Evolutionary conservation across 2,888 invertebrate species (phyloP), one percentile per base, ranked within the genome.

Genomic region (Suillia variegata): DNA sequence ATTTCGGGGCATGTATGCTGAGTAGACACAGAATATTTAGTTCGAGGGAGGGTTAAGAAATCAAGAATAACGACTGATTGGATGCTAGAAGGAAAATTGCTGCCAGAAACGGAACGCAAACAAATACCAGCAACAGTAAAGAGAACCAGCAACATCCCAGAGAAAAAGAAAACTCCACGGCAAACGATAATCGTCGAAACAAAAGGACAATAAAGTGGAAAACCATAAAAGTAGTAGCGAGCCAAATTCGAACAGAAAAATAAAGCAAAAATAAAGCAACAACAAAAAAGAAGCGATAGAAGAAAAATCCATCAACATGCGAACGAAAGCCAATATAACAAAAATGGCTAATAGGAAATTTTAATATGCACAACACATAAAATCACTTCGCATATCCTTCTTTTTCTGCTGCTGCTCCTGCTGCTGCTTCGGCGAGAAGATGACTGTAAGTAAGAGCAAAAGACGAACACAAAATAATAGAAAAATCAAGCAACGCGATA

Each of bases 171-270:
- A 38, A 10, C 10, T 13, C 10, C 13, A 8, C n/a, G 38, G 38
- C 38, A 38, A 38, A 38, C 38, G 38, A 45, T 45, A 45, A 45
- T 18, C 45, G 59, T 63, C 62, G 66, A 64, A 70, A 65, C 70
- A 70, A 70, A 71, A 69, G 70, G 69, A 71, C 70, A 71, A 71
- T 71, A 71, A 71, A 71, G 71, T 58, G 66, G 54, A 62, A 61
- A 66, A 62, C 66, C 71, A 69, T 71, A 71, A 71, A 52, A 17
- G 45, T 20, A 45, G 18, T 5, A 18, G 45, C n/a, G n/a, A n/a
- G n/a, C n/a, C n/a, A n/a, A n/a, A n/a, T n/a, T n/a, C n/a, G n/a
- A n/a, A n/a, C n/a, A n/a, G n/a, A n/a, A n/a, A n/a, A n/a, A n/a
- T n/a, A n/a, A n/a, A n/a, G n/a, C n/a, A n/a, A n/a, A n/a, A n/a